Evolutionary conservation across 2,113 vertebrate genomes (phyloP), one percentile per base, ranked within the genome.

Genomic region (Siniperca knerii): DNA sequence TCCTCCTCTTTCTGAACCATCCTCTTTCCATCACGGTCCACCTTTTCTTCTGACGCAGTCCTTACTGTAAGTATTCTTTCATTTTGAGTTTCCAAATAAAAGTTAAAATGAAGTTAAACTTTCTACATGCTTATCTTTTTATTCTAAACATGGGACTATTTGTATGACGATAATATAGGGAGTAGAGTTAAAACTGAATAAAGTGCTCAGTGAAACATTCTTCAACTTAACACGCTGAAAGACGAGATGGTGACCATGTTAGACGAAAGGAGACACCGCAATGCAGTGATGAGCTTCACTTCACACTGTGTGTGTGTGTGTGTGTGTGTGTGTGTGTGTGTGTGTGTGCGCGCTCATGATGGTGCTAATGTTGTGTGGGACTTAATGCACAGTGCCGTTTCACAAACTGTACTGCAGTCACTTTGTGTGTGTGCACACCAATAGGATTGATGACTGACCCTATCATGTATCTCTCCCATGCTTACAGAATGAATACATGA

Each of bases 401-500:
- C n/a, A 3, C 40, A 33, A 13, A 61, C 73, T 50, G 16, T 75
- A 33, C 50, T 69, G 67, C 16, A 18, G 6, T 20, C 15, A 25
- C 23, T 33, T 1, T 33, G 44, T 58, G 68, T 40, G 58, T 48
- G 44, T 12, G 13, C 8, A 75, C 62, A 42, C 4, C 21, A 37
- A 21, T n/a, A 5, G 9, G 25, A 37, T 8, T 66, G 33, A 37
- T 76, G 68, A 2, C 62, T 84, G 62, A 87, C 15, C 8, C 6
- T 48, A 11, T 70, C 1, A 0, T 67, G n/a, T 48, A 0, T 76
- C 21, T 85, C 23, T 77, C 15, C 8, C 25, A 2, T 75, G 70
- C 46, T 79, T 75, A 18, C 94, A 99, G 98, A 99, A 97, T 78
- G 94, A 96, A 55, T 99, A 97, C 94, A 98, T 98, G 98, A 97